Evolutionary conservation across 2,888 invertebrate genomes (phyloP), one percentile per base, ranked within the genome.

Genomic region (Pseudococcus viburni): DNA sequence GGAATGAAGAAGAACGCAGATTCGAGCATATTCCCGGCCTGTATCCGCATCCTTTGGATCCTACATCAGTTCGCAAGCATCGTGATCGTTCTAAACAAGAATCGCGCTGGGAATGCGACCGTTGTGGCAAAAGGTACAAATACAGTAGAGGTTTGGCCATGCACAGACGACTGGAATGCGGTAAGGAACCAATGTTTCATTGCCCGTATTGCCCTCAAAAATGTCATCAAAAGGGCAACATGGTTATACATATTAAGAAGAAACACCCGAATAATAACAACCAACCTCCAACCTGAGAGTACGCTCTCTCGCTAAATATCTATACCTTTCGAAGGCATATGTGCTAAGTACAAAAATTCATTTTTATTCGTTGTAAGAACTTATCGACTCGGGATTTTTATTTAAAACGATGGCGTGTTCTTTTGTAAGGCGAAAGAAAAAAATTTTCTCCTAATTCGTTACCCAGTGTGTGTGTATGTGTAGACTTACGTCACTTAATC

Each of bases 171-270:
- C 92, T 93, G 90, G 91, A 91, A 89, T 91, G 91, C 89, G 90
- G 90, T 77, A 90, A 90, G 89, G 92, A 92, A 90, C 93, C 93
- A 26, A 92, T 92, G 83, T 93, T 93, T 91, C 92, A 92, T 89
- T 93, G 93, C 90, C 92, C 92, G 83, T 90, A 92, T 88, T 93
- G 93, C 90, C 91, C 92, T 22, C 89, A 90, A 64, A 89, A 89
- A 83, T 90, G 90, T 64, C 90, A 90, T 12, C 90, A 90, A 73
- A 90, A 90, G 42, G 89, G 89, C n/a, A 90, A 90, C 83, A 90
- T 90, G 90, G 90, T 90, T n/a, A 90, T 90, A 84, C 90, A 90
- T 85, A 90, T 90, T 64, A 89, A 89, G 89, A 90, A 90, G 88
- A 90, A 90, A 88, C 90, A 90, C 73, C 89, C 90, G n/a, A 88